Evolutionary conservation across 2,113 vertebrate genomes (phyloP), one percentile per base, ranked within the genome.

Genomic region (Eudorcas thomsonii): DNA sequence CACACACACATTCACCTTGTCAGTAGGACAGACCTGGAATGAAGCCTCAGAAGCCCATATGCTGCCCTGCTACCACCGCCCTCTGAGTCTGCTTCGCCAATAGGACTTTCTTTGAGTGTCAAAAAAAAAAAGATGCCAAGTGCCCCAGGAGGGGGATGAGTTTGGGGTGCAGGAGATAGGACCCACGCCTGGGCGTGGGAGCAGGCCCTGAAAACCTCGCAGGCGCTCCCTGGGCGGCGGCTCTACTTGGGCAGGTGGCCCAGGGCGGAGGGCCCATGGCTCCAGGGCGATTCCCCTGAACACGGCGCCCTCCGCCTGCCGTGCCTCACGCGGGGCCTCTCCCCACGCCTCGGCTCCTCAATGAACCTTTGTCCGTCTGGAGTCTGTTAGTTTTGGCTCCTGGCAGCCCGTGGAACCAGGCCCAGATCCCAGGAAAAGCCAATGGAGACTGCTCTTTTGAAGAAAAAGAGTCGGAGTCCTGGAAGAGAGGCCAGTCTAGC

Each of bases 321-420:
- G 6, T 33, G 92, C 60, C 95, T 92, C 30, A 62, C 4, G 21
- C 48, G 43, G 89, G 30, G 86, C 94, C 50, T 14, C 67, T 55
- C 71, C 90, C 83, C 92, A 90, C 77, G 97, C 98, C 96, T 97
- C 26, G 36, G 94, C 98, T 98, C 97, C 97, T 99, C 98, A 99
- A 95, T 98, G 98, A 98, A 97, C 98, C 97, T 98, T 98, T 99
- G 99, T 99, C 98, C 55, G 89, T 88, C 94, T 78, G 88, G 96
- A 98, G 98, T 97, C 96, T 99, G 98, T 99, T 98, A 98, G 98
- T 98, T 98, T 99, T 99, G 99, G 98, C 98, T 98, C 96, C 88
- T 90, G 25, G 33, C 97, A 97, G 98, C 96, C 98, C 94, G 92
- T 98, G 97, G 84, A 98, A 98, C 96, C 97, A 98, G 91, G 77